Percentiles rank a stretch among this genome's conserved stretches.
phyloP scores from a whole-genome alignment of 2,797 vertebrate species.

The Danio tinwini region DNA sequence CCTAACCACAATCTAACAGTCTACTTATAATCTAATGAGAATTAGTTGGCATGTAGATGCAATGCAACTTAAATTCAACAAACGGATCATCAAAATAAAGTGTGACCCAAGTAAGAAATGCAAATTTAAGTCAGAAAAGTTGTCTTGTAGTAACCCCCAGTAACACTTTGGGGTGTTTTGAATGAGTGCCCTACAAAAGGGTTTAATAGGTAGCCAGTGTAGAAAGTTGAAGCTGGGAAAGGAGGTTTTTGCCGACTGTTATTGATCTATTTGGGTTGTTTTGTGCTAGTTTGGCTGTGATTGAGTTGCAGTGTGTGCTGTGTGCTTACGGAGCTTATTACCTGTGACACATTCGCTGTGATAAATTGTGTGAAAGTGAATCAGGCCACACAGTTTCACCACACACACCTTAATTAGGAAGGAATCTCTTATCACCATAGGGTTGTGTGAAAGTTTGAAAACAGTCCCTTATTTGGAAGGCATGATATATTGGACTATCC shows the following conservation, averaged over 20 bases:
- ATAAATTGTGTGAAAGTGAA: conserved; percentile 41
- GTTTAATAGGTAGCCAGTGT: too few relatives aligned
- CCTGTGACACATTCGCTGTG: conserved; percentile 31
- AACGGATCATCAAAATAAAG: too few relatives aligned
- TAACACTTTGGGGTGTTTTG: too few relatives aligned
- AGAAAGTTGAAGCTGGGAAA: neutral
- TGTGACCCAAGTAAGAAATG: too few relatives aligned
- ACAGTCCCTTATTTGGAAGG: neutral
- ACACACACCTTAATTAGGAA: conserved; percentile 42
- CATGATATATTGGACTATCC: conserved; percentile 2
- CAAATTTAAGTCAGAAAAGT: too few relatives aligned
- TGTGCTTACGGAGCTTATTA: conserved; percentile 49
- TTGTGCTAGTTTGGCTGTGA: conserved; percentile 27
- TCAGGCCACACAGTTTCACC: conserved; percentile 43
- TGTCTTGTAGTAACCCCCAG: too few relatives aligned
- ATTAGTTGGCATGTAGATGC: too few relatives aligned
- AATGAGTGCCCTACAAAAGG: too few relatives aligned
- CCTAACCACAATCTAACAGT: too few relatives aligned
- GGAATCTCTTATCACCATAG: conserved; percentile 1
- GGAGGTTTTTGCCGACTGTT: neutral
- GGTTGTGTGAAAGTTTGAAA: neutral
- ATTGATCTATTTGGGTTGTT: conserved; percentile 37
- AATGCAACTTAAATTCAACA: too few relatives aligned
- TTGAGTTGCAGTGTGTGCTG: conserved; percentile 30
- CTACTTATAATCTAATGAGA: too few relatives aligned